These are phyloP conservation scores for Drosophila pegasa DNA, from an alignment of 2,888 invertebrate genomes.

Conservation along the genomic window DNA sequence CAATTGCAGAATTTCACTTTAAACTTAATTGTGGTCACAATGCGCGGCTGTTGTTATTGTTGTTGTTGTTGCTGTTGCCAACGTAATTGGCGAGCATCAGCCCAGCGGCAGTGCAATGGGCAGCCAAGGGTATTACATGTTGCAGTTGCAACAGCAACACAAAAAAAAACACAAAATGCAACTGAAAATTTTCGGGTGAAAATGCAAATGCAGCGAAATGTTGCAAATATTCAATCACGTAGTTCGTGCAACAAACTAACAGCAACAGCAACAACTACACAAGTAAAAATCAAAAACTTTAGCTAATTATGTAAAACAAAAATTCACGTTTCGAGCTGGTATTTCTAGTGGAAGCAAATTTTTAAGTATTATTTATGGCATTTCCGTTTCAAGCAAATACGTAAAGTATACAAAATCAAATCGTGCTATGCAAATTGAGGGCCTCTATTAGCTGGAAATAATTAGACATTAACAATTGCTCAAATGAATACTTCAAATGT, in stretches of 20 bases:
- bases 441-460: conserved; percentile 49
- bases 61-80: conserved; percentile 37
- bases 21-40: conserved; percentile 68
- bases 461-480: conserved; percentile 44
- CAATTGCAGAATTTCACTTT: conserved; percentile 78
- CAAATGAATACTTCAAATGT: conserved; percentile 30
- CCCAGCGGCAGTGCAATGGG: conserved; percentile 53
- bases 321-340: conserved; percentile 43
- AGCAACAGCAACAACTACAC: not conserved
- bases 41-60: conserved; percentile 30
- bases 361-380: conserved; percentile 31
- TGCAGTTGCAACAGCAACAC: conserved; percentile 43
- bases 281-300: conserved; percentile 56
- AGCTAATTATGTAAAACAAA: conserved; percentile 76
- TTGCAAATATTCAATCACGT: conserved; percentile 80
- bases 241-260: conserved; percentile 69
- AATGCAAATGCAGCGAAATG: conserved; percentile 64
- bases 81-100: conserved; percentile 71
- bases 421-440: conserved; percentile 58
- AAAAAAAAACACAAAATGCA: conserved; percentile 39
- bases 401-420: conserved; percentile 32
- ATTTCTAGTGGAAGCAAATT: conserved; percentile 37
- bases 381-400: conserved; percentile 50
- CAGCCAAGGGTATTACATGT: conserved; percentile 72
- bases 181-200: conserved; percentile 48